Evolutionary conservation across 2,797 vertebrate genomes (phyloP), one percentile per base, ranked within the genome.

Genomic region (Taeniopygia guttata): DNA sequence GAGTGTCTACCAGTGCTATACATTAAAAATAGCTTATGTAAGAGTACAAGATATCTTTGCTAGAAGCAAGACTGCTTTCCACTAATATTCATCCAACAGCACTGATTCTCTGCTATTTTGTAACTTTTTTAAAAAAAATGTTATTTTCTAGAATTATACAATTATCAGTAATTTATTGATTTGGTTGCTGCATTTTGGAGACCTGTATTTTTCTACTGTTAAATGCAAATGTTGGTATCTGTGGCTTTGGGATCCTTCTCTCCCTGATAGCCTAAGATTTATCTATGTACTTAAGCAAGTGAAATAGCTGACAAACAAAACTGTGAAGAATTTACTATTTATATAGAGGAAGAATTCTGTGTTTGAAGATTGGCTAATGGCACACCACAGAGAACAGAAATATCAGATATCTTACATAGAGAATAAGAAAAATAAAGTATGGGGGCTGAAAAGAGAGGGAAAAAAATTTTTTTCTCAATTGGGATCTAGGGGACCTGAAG

Each of bases 1-100:
- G 95, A 96, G 90, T 96, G 95, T 90, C 94, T 79, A 94, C 58
- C 70, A 85, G 89, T 88, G 84, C 84, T 84, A 32, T 60, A 95
- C 70, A 90, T 94, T 94, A 96, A 96, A 97, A 97, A 93, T 58
- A 94, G 78, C 76, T 96, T 46, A 87, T 91, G 20, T 90, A 48
- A 77, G 70, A 88, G 84, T 60, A 76, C 84, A 96, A 95, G 89
- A 48, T 66, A 32, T 74, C 87, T 95, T 82, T 82, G 58, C 78
- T 88, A 66, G 86, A 96, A 95, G 94, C 52, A 94, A 89, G 94
- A 93, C 84, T 95, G 60, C 62, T 74, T 29, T 83, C 92, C 91
- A 82, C 69, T 85, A 80, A 88, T 79, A 79, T 59, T 87, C 78
- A 96, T 94, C 87, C 83, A 94, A 91, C 82, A 96, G 87, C 81